A percentile compares a stretch with the other conserved stretches of the same genome.
These are phyloP conservation scores for Ceyx margarethae DNA, from an alignment of 2,113 vertebrate genomes.

Conservation along the genomic window DNA sequence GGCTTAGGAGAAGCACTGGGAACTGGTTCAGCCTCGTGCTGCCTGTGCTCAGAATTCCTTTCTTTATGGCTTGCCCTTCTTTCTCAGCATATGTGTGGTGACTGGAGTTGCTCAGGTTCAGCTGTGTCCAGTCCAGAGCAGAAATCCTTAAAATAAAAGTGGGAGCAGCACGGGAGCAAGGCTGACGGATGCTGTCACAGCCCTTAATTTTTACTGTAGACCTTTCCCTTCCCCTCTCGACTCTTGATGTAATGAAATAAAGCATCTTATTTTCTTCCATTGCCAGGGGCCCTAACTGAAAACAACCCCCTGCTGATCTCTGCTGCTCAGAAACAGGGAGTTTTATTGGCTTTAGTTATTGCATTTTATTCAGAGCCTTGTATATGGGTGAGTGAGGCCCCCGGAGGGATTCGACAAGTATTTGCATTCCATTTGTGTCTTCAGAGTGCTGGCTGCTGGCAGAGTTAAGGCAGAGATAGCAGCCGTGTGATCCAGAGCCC, in stretches of 20 bases:
- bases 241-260: conserved; percentile 52
- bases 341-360: conserved; percentile 71
- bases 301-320: conserved; percentile 58
- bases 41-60: not conserved
- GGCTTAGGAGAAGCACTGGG: not conserved
- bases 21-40: not conserved
- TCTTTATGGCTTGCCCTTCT: not conserved
- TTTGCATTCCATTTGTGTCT: conserved; percentile 59
- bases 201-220: conserved; percentile 38
- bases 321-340: conserved; percentile 52
- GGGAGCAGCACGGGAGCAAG: not conserved
- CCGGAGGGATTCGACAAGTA: conserved; percentile 17
- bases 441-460: conserved; percentile 20
- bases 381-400: conserved; percentile 58
- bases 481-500: not conserved
- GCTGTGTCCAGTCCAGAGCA: not conserved
- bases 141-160: not conserved
- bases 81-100: not conserved
- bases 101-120: not conserved
- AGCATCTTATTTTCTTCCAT: conserved; percentile 63
- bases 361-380: conserved; percentile 62
- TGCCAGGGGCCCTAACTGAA: conserved; percentile 58
- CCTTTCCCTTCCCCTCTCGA: conserved; percentile 23
- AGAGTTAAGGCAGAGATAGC: not conserved
- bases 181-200: not conserved